Base-by-base conservation (phyloP, 2,888 invertebrate genomes). In the Cheilosia vulpina region DNA sequence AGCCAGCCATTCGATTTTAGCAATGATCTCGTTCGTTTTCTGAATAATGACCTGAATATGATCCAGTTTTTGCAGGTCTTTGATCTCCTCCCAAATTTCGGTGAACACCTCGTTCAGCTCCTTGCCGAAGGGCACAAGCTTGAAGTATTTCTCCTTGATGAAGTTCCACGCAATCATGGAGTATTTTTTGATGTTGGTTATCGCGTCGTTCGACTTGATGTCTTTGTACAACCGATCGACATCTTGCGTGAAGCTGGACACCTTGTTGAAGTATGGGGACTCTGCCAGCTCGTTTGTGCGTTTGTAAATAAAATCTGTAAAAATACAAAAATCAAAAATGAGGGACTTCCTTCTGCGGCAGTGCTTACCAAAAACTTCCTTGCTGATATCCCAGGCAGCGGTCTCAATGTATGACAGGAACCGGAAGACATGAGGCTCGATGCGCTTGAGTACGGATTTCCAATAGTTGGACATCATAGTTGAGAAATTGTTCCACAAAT, bases 161-260 rank as follows among this genome's bases (percentile, higher is more conserved):
- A 96, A 95, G 84, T 94, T 94, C 93, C 95, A 95, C 0, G 95
- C 91, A 57, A 96, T 93, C 53, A 92, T 93, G 0, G 94, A 94
- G 91, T 97, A 97, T 89, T 97, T 97, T 89, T 95, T 95, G 43
- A 97, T 93, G 90, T 96, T 97, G 0, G 96, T 96, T 27, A 97
- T 93, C 0, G 96, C 93, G 88, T 97, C 97, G 89, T 97, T 96
- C 75, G 95, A 94, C 63, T 95, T 94, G 7, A 97, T 93, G 88
- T 97, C 97, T 73, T 95, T 95, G 90, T 97, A 97, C 62, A 97
- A 93, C 73, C 94, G 94, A 89, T 97, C 97, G 87, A 97, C 93
- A 89, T 97, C 96, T 88, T 96, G 96, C 0, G 96, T 96, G 88
- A 97, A 95, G 78, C 96, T 95, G 1, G 96, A 94, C 13, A 97